Evolutionary conservation across 2,888 invertebrate genomes (phyloP).

Genomic region (Hofmannophila pseudospretella): DNA sequence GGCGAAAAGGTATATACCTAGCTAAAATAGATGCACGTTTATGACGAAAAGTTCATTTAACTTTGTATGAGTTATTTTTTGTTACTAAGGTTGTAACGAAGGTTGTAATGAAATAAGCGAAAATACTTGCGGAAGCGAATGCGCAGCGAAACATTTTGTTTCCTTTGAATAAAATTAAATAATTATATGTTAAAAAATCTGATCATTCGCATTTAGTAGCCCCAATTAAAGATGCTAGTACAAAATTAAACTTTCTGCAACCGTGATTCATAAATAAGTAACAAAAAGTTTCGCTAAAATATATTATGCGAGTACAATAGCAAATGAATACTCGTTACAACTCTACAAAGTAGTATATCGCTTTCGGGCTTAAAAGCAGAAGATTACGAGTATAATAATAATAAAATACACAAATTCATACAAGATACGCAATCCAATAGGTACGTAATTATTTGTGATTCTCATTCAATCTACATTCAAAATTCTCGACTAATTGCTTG

Average conservation of each 20-base stretch:
- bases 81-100: slow-evolving; percentile 10
- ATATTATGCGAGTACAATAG: background rate
- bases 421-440: no score
- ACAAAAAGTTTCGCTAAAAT: slow-evolving; percentile 11
- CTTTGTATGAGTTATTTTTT: background rate
- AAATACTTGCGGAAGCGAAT: slow-evolving; percentile 5
- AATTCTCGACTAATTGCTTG: background rate
- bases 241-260: no score
- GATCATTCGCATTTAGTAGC: background rate
- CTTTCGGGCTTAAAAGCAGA: no score
- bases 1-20: slow-evolving; percentile 12
- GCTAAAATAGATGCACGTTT: background rate
- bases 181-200: background rate
- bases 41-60: background rate
- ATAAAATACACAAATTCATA: no score
- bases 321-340: slow-evolving; percentile 11
- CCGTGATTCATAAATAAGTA: background rate
- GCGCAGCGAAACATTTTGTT: slow-evolving; percentile 13
- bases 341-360: slow-evolving; percentile 1
- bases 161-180: background rate
- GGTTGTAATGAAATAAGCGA: background rate
- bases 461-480: background rate
- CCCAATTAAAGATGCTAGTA: no score
- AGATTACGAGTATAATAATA: no score
- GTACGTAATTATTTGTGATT: background rate